These are phyloP conservation scores for Aphelocoma californica DNA, from an alignment of 2,797 vertebrate species.

Conservation along the genomic window DNA sequence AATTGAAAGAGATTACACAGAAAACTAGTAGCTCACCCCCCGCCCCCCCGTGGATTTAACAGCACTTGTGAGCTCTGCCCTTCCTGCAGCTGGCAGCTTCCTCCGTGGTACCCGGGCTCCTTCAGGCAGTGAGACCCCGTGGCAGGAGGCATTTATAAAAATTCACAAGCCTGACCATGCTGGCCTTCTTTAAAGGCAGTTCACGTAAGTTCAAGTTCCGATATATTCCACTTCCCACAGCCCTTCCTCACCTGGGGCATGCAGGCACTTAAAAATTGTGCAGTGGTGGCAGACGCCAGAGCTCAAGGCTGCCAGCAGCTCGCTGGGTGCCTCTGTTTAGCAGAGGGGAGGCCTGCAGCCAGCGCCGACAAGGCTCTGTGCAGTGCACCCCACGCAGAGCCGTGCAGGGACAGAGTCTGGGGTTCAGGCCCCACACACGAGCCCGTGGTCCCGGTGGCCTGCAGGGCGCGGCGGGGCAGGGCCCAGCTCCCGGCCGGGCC, in stretches of 20 bases:
- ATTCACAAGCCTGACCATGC: neutral
- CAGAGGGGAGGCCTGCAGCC: neutral
- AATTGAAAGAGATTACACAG: neutral
- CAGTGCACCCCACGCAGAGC: neutral
- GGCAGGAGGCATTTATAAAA: neutral
- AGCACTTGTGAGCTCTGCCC: neutral
- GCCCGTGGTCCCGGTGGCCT: rapidly evolving
- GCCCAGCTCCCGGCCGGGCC: neutral
- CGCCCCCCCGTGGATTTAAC: neutral
- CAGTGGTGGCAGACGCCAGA: neutral
- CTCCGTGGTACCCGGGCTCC: rapidly evolving
- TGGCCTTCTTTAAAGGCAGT: neutral
- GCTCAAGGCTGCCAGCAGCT: neutral
- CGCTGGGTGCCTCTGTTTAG: neutral
- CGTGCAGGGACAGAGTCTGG: rapidly evolving
- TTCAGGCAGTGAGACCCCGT: neutral
- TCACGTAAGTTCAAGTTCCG: neutral
- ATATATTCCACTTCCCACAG: neutral
- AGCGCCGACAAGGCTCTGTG: neutral
- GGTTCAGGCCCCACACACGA: rapidly evolving
- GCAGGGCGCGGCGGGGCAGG: neutral
- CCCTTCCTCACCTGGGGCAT: neutral
- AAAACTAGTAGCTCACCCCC: neutral
- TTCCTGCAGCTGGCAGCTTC: neutral
- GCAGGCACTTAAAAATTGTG: rapidly evolving